Percentiles rank a stretch among this genome's conserved stretches.
Conservation (phyloP, 2,113 vertebrate species). For the Ailurus styani region DNA sequence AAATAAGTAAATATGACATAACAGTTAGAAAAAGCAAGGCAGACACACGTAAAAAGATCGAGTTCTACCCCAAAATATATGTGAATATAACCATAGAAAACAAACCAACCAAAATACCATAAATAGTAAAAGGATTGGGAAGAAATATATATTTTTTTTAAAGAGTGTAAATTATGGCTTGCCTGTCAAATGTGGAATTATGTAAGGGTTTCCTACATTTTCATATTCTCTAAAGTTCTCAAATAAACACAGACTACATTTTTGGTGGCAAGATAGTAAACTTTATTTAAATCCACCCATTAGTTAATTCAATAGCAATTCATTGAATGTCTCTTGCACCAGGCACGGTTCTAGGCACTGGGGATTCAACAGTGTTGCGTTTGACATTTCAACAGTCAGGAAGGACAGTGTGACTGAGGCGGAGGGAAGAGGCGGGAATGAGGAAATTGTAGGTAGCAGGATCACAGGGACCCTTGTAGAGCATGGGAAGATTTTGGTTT, state of each 20-base stretch:
- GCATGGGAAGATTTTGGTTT: background rate
- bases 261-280: background rate
- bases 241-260: slow-evolving; percentile 12
- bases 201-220: background rate
- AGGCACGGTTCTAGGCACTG: background rate
- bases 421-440: rapidly evolving
- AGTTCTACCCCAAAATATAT: slow-evolving; percentile 6
- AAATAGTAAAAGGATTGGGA: background rate
- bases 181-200: slow-evolving; percentile 25
- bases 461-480: background rate
- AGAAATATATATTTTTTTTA: background rate
- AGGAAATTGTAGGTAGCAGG: background rate
- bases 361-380: background rate
- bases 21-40: background rate
- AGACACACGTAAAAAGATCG: background rate
- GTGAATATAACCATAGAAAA: background rate
- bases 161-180: background rate
- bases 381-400: background rate
- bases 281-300: background rate
- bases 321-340: background rate
- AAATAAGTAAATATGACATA: background rate
- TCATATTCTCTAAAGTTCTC: background rate
- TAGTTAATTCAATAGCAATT: background rate
- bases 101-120: background rate
- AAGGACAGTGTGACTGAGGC: background rate